Evolutionary conservation across 2,888 invertebrate species (phyloP), one percentile per base, ranked within the genome.

Genomic region (Drosophila diplacantha): DNA sequence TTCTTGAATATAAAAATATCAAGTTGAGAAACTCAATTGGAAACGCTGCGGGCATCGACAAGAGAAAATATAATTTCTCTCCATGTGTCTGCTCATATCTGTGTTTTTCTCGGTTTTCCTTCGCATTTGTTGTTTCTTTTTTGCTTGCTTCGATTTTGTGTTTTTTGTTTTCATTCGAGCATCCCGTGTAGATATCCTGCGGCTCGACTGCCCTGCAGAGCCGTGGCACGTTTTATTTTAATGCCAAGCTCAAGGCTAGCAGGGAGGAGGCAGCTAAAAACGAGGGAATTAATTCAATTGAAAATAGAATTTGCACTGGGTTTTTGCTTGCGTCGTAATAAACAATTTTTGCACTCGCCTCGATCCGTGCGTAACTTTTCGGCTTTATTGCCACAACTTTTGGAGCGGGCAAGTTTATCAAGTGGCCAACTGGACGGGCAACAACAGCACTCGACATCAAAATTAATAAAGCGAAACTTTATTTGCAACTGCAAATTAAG

Each of bases 401-500:
- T 39, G 34, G 44, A 39, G 34, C 24, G 39, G 47, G 61, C 65
- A 76, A 76, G 81, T 76, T 80, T 73, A 69, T 73, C 69, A 82
- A 76, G 83, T 76, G 75, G 63, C 59, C 43, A 34, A 50, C 41
- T 38, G 38, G 39, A 22, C 22, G 38, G 54, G 32, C 35, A 67
- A 65, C 58, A 74, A 52, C 55, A 69, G 64, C 61, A 72, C 65
- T 73, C 66, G 65, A 71, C 69, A 77, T 72, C 65, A 73, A 78
- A 81, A 81, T 81, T 81, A 81, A 81, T 81, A 81, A 82, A 76
- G 81, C 81, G 76, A 82, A 81, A 81, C 83, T 81, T 81, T 76
- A 83, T 81, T 75, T 79, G 83, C 76, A 83, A 81, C 83, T 81
- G 80, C 81, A 83, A 83, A 81, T 76, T 76, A 78, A 78, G 83